A percentile compares a stretch with the other conserved stretches of the same genome.
These are phyloP conservation scores for Epinotia brunnichana DNA, from an alignment of 2,888 invertebrate species.

Conservation along the genomic window DNA sequence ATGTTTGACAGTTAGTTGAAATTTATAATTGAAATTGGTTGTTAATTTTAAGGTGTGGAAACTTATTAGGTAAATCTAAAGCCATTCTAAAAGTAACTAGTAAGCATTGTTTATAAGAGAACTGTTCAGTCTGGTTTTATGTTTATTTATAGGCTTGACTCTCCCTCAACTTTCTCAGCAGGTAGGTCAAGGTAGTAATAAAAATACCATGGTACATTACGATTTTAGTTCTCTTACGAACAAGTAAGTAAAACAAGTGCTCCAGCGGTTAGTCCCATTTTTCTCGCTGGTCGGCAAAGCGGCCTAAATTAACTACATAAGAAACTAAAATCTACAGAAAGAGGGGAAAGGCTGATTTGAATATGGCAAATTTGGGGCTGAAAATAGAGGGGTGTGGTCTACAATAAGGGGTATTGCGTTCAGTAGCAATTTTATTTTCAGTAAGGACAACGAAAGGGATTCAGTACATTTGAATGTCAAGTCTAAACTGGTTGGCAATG, in stretches of 20 bases:
- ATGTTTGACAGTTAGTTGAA: constrained; percentile 60
- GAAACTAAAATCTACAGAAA: constrained; percentile 38
- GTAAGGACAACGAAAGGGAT: constrained; percentile 15
- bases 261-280: constrained; percentile 64
- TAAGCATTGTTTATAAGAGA: constrained; percentile 63
- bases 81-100: constrained; percentile 71
- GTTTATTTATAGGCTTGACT: not conserved
- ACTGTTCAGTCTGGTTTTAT: constrained; percentile 34
- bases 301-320: constrained; percentile 55
- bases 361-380: constrained; percentile 9
- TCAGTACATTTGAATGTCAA: constrained; percentile 13
- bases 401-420: constrained; percentile 1
- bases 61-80: constrained; percentile 55
- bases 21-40: constrained; percentile 55
- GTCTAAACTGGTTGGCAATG: constrained; percentile 2
- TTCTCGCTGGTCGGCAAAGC: constrained; percentile 76
- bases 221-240: constrained; percentile 53
- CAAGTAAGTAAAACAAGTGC: constrained; percentile 57
- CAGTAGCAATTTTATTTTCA: constrained; percentile 16
- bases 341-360: constrained; percentile 16
- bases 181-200: not conserved
- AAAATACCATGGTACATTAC: not conserved
- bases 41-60: constrained; percentile 52
- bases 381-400: not conserved
- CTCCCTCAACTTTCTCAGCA: not conserved